Evolutionary conservation across 2,888 invertebrate genomes (phyloP).

Genomic region (Trichogramma evanescens): DNA sequence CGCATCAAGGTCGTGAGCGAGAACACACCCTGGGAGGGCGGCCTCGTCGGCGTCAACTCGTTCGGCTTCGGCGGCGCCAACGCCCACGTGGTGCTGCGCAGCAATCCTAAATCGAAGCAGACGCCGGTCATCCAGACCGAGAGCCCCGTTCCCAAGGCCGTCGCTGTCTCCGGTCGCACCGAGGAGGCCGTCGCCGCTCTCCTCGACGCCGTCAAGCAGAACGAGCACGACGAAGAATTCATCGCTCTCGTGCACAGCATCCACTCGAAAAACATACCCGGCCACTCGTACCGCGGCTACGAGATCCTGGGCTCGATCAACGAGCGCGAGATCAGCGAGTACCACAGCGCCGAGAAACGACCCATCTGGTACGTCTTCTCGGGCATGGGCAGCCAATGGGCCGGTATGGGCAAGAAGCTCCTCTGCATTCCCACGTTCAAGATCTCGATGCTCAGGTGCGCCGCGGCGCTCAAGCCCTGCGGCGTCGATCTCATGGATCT

Average conservation of each 20-base stretch:
- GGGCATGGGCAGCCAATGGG: constrained; percentile 98
- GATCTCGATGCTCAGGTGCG: constrained; percentile 68
- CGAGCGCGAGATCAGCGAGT: constrained; percentile 51
- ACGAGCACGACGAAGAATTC: constrained; percentile 63
- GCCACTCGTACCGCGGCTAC: constrained; percentile 79
- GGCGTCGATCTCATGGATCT: constrained; percentile 78
- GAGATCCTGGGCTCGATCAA: constrained; percentile 59
- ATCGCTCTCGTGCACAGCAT: constrained; percentile 70
- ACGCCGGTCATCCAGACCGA: constrained; percentile 51
- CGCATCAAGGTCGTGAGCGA: constrained; percentile 75
- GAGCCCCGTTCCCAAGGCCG: constrained; percentile 57
- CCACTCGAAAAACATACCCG: constrained; percentile 62
- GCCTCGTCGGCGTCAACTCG: constrained; percentile 88
- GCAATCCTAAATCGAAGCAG: constrained; percentile 65
- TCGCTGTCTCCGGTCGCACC: constrained; percentile 79
- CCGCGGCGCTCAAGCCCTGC: constrained; percentile 69
- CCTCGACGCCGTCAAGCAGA: constrained; percentile 55
- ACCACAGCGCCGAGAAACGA: constrained; percentile 53
- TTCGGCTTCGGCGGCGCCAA: constrained; percentile 98
- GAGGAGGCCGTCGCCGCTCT: constrained; percentile 66
- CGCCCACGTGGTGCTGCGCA: constrained; percentile 81
- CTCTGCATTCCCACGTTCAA: constrained; percentile 78
- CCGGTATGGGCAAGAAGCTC: constrained; percentile 85
- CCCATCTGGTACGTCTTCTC: constrained; percentile 94
- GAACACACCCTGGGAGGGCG: constrained; percentile 80